Percentiles rank a stretch among this genome's conserved stretches.
phyloP scores from a whole-genome alignment of 1,140 invertebrate species.

The Diachasmimorpha longicaudata region DNA sequence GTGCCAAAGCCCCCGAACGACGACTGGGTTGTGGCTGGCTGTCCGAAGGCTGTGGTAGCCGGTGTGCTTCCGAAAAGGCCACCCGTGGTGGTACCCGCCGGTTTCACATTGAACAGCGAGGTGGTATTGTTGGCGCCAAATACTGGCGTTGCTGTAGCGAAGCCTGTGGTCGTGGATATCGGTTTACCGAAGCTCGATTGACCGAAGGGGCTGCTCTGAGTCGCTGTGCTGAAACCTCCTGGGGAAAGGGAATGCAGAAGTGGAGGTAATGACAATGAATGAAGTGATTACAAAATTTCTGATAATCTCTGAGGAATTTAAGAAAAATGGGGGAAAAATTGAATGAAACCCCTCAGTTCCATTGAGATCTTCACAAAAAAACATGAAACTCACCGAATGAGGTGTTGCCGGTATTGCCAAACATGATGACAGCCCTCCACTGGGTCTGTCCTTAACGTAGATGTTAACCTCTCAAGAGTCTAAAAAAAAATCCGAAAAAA shows the following conservation, averaged over 20 bases:
- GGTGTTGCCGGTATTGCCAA: neutral
- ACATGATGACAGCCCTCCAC: neutral
- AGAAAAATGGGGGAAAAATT: too few species aligned
- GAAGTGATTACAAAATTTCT: too few species aligned
- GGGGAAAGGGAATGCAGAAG: neutral
- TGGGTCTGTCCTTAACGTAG: neutral
- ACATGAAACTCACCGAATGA: neutral
- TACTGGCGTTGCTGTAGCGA: constrained; percentile 56
- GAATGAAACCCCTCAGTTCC: too few species aligned
- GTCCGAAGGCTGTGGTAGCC: constrained; percentile 59
- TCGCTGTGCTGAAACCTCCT: constrained; percentile 50
- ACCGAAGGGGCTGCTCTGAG: constrained; percentile 60
- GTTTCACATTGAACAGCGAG: constrained; percentile 68
- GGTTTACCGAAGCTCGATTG: constrained; percentile 63
- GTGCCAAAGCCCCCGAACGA: constrained; percentile 59
- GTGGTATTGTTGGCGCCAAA: constrained; percentile 59
- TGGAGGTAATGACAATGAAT: too few species aligned
- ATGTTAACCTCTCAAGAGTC: neutral
- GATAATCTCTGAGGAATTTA: too few species aligned
- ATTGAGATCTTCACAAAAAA: neutral
- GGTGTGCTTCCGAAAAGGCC: constrained; percentile 55
- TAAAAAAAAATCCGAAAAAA: neutral
- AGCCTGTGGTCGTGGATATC: constrained; percentile 56
- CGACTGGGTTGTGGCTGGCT: constrained; percentile 57
- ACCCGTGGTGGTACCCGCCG: constrained; percentile 62